A percentile compares a stretch with the other conserved stretches of the same genome.
These are phyloP conservation scores for Cossypha dichroa DNA, from an alignment of 2,797 vertebrate species.

Conservation along the genomic window DNA sequence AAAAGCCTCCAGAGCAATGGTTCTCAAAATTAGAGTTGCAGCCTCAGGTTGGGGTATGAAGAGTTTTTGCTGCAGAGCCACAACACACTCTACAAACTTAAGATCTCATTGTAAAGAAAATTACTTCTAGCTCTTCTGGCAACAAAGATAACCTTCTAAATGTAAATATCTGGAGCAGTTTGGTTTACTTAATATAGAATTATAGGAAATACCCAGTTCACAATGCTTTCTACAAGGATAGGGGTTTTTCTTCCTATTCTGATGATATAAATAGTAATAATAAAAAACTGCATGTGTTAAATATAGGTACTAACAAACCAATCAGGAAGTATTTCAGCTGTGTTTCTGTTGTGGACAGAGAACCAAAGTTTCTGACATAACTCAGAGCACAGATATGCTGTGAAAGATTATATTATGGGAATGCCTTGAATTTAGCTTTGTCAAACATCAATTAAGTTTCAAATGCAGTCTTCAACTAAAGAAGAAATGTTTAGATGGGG, in stretches of 20 bases:
- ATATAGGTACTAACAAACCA: neutral
- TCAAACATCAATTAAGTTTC: neutral
- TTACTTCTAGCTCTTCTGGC: constrained; percentile 15
- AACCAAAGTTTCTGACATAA: neutral
- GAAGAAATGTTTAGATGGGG: neutral
- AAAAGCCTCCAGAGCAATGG: neutral
- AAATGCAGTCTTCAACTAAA: neutral
- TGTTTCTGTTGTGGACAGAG: neutral
- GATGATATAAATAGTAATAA: neutral
- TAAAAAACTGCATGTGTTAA: neutral
- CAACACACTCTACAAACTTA: neutral
- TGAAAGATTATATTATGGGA: neutral
- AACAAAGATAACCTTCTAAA: constrained; percentile 43
- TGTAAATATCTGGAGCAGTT: neutral
- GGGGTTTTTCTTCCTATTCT: neutral
- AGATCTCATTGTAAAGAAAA: constrained; percentile 29
- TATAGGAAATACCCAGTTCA: neutral
- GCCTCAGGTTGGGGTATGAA: neutral
- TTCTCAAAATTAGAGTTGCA: constrained; percentile 3
- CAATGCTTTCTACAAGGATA: neutral
- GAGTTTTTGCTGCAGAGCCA: constrained; percentile 13
- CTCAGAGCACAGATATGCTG: neutral
- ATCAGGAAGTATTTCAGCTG: neutral
- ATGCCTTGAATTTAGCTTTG: neutral
- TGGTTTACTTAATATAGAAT: neutral